A percentile compares a stretch with the other conserved stretches of the same genome.
Evolutionary conservation across 2,113 vertebrate genomes (phyloP).

Genomic region (Oceanites oceanicus): DNA sequence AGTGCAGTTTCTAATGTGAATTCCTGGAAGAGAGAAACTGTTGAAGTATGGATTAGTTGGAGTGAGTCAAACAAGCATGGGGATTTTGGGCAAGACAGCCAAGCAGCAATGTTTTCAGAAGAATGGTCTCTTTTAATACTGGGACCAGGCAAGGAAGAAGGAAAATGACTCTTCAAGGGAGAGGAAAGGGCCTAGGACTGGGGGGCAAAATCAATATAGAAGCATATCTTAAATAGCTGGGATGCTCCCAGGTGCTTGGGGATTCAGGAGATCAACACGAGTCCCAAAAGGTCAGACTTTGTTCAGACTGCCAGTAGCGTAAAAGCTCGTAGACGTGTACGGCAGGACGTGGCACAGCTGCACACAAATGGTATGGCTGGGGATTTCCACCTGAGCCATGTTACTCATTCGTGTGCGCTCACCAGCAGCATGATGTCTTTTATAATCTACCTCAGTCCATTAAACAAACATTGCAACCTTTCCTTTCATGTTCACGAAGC

Average conservation of each 20-base stretch:
- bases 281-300: neutral
- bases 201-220: neutral
- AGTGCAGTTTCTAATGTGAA: neutral
- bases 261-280: neutral
- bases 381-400: neutral
- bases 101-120: neutral
- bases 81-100: neutral
- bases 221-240: neutral
- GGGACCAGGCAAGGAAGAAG: neutral
- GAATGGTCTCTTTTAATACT: neutral
- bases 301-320: neutral
- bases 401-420: neutral
- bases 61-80: neutral
- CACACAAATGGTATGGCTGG: neutral
- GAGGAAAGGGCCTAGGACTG: neutral
- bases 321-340: rapidly evolving
- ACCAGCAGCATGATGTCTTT: neutral
- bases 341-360: neutral
- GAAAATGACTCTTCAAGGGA: neutral
- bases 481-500: neutral
- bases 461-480: neutral
- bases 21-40: neutral
- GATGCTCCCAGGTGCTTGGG: neutral
- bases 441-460: neutral
- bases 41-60: neutral